Conservation (phyloP, 23 tunicate genomes). For the Trididemnum clinides region DNA sequence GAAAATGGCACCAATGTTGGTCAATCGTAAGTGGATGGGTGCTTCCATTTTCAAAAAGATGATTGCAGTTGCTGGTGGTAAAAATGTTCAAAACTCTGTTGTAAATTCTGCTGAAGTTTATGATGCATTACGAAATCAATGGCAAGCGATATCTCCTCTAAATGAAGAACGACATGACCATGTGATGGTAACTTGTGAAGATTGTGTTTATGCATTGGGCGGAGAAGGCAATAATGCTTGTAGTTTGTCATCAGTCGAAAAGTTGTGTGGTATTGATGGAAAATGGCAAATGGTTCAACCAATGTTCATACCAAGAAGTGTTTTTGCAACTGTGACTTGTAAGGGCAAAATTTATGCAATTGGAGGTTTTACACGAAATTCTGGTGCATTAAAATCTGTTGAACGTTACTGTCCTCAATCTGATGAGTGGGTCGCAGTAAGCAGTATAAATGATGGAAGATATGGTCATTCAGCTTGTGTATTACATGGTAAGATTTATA, state of each 20-base stretch:
- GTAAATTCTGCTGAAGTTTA: background rate
- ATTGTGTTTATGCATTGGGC: background rate
- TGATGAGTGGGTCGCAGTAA: background rate
- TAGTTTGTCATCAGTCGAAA: background rate
- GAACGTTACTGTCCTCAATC: background rate
- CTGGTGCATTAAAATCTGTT: background rate
- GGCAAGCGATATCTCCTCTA: background rate
- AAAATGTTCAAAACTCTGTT: background rate
- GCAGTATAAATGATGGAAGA: background rate
- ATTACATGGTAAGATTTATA: background rate
- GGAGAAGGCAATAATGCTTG: background rate
- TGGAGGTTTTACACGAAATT: background rate
- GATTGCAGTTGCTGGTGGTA: background rate
- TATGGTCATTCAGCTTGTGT: background rate
- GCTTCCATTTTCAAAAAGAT: background rate
- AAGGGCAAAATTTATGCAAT: background rate
- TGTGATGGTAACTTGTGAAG: background rate
- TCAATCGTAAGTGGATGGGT: background rate
- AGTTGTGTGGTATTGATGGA: background rate
- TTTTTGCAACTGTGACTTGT: background rate
- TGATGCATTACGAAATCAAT: background rate
- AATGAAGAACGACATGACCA: background rate
- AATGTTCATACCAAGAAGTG: background rate
- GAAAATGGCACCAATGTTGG: background rate
- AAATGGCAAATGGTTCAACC: background rate